These are phyloP conservation scores for Chloroceryle inda DNA, from an alignment of 2,797 vertebrate genomes.

Conservation along the genomic window DNA sequence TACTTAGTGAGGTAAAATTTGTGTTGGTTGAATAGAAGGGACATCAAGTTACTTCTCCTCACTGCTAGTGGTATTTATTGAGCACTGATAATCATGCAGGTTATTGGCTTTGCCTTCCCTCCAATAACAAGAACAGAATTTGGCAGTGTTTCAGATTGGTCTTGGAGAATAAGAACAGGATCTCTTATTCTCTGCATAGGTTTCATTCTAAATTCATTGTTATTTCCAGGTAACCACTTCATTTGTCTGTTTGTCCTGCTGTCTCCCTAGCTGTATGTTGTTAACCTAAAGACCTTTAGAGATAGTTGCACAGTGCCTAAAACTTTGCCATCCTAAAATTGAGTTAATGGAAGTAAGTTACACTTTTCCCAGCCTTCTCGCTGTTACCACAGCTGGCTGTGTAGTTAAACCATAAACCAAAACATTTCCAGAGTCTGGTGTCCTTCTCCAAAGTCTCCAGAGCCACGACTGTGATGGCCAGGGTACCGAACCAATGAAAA, in stretches of 20 bases:
- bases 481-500: background rate
- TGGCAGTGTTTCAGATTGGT: background rate
- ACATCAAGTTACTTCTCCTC: background rate
- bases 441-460: background rate
- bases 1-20: background rate
- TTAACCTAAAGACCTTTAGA: background rate
- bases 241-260: background rate
- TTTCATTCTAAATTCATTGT: background rate
- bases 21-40: background rate
- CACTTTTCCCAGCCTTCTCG: background rate
- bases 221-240: background rate
- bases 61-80: background rate
- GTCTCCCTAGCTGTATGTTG: background rate
- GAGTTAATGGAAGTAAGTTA: background rate
- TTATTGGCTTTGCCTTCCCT: background rate
- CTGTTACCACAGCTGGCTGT: rapidly evolving
- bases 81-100: background rate
- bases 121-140: background rate
- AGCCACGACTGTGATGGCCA: rapidly evolving
- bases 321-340: background rate
- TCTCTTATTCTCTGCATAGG: background rate
- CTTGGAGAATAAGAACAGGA: background rate
- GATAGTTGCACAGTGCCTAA: background rate
- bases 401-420: background rate
- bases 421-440: background rate